Evolutionary conservation across 2,797 vertebrate genomes (phyloP).

Genomic region (Otus scops): DNA sequence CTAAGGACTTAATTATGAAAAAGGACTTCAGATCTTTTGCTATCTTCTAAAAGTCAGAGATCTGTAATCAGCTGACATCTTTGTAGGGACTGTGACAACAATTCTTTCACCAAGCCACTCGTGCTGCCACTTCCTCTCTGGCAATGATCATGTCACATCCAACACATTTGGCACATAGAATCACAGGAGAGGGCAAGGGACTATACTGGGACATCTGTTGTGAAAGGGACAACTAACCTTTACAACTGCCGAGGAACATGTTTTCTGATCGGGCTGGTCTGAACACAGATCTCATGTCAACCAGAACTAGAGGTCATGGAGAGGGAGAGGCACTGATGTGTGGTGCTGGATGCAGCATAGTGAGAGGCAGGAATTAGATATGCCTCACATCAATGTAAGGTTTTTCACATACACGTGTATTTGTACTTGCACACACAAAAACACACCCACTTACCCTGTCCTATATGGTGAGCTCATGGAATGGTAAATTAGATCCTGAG

Average conservation of each 20-base stretch:
- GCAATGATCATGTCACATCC: neutral
- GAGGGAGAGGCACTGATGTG: neutral
- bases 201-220: neutral
- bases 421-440: neutral
- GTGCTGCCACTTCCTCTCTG: neutral
- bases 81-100: neutral
- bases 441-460: accelerated
- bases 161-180: neutral
- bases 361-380: neutral
- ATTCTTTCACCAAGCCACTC: neutral
- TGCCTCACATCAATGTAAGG: neutral
- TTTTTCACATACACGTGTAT: neutral
- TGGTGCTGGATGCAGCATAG: neutral
- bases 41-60: neutral
- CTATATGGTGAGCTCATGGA: neutral
- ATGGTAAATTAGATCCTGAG: neutral
- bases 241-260: neutral
- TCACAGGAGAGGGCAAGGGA: neutral
- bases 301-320: neutral
- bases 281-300: neutral
- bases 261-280: neutral
- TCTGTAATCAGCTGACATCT: neutral
- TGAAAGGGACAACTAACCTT: neutral
- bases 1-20: neutral
- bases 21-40: neutral